phyloP scores from a whole-genome alignment of 2,888 invertebrate genomes.

The Malthinus seriepunctatus region DNA sequence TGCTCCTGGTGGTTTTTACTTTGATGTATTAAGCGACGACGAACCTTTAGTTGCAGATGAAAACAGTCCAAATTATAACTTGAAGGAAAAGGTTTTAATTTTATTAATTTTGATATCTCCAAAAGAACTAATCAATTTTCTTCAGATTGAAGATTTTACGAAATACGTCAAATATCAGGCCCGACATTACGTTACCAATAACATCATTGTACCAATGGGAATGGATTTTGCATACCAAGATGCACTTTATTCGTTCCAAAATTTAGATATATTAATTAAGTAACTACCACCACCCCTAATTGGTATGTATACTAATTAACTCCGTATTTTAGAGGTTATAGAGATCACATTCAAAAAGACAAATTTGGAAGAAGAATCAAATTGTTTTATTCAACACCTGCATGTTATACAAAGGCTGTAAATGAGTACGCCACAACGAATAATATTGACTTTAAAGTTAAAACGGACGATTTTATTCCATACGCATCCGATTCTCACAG shows the following conservation, averaged over 20 bases:
- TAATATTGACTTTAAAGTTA: constrained; percentile 45
- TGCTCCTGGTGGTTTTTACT: constrained; percentile 65
- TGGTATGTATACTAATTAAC: too few relatives aligned
- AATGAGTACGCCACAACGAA: constrained; percentile 52
- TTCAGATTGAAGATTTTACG: constrained; percentile 56
- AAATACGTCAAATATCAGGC: constrained; percentile 62
- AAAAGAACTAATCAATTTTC: neutral
- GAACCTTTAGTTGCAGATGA: constrained; percentile 61
- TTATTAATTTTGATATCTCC: neutral
- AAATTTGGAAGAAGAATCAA: constrained; percentile 59
- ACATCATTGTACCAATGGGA: constrained; percentile 88
- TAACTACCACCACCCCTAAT: too few relatives aligned
- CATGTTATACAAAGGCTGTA: constrained; percentile 77
- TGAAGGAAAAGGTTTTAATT: constrained; percentile 44
- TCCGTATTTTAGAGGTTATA: neutral
- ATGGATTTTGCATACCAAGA: constrained; percentile 88
- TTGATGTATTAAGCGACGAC: constrained; percentile 61
- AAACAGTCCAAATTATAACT: constrained; percentile 60
- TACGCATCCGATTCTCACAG: constrained; percentile 66
- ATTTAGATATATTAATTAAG: constrained; percentile 60
- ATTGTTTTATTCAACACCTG: constrained; percentile 80
- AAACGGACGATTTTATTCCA: constrained; percentile 67
- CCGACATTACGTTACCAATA: constrained; percentile 64
- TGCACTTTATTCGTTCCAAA: constrained; percentile 77
- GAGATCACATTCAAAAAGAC: neutral